Evolutionary conservation across 2,888 invertebrate species (phyloP).

Genomic region (Thymelicus lineola): DNA sequence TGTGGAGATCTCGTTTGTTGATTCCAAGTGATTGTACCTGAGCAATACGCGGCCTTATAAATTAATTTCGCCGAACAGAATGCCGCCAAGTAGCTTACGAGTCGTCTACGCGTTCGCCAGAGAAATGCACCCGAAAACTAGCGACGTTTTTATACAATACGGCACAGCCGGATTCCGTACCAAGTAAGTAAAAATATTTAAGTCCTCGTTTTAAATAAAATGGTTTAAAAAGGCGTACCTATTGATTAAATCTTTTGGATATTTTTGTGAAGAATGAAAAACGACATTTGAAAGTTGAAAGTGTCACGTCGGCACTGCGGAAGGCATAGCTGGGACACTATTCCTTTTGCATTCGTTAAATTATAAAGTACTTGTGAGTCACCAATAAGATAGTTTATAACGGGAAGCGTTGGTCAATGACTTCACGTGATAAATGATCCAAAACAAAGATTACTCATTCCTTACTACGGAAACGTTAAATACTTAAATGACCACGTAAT

Average conservation of each 20-base stretch:
- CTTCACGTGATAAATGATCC: slow-evolving; percentile 57
- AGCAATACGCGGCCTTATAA: slow-evolving; percentile 74
- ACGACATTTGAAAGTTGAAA: slow-evolving; percentile 38
- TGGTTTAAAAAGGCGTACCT: slow-evolving; percentile 45
- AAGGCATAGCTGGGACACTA: slow-evolving; percentile 42
- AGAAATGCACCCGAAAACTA: slow-evolving; percentile 90
- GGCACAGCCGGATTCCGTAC: slow-evolving; percentile 95
- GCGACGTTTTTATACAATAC: slow-evolving; percentile 89
- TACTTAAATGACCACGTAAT: background rate
- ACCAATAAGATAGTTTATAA: slow-evolving; percentile 71
- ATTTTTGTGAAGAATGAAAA: slow-evolving; percentile 45
- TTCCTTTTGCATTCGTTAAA: slow-evolving; percentile 48
- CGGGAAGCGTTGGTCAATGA: slow-evolving; percentile 82
- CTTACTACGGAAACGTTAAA: slow-evolving; percentile 22
- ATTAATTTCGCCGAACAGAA: slow-evolving; percentile 74
- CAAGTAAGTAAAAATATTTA: slow-evolving; percentile 84
- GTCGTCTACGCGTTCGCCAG: slow-evolving; percentile 91
- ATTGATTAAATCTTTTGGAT: slow-evolving; percentile 45
- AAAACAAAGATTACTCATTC: slow-evolving; percentile 58
- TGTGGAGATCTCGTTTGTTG: slow-evolving; percentile 80
- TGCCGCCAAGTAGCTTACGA: slow-evolving; percentile 86
- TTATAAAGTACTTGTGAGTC: slow-evolving; percentile 62
- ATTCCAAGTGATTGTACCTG: slow-evolving; percentile 79
- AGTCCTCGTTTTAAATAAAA: slow-evolving; percentile 44
- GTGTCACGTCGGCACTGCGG: slow-evolving; percentile 52